phyloP scores from a whole-genome alignment of 2,113 vertebrate species.

The Tonatia bakeri region DNA sequence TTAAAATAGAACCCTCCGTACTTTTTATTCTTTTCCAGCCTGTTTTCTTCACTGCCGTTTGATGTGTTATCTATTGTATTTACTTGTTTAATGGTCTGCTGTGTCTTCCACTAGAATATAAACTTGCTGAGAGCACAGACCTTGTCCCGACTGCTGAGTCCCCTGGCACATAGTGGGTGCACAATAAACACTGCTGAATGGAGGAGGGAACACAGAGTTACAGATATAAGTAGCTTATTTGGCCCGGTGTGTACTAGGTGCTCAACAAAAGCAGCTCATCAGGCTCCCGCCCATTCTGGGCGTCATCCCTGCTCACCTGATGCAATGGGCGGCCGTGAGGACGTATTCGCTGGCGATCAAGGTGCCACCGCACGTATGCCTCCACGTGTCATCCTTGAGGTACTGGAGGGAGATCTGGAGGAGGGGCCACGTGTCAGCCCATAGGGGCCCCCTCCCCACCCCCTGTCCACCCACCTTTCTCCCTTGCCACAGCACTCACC shows the following conservation, averaged over 20 bases:
- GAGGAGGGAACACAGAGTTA: accelerated
- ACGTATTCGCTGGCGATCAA: slow-evolving; percentile 85
- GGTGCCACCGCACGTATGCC: slow-evolving; percentile 90
- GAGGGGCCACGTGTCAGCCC: not conserved
- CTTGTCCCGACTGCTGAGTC: not conserved
- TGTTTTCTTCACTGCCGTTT: not conserved
- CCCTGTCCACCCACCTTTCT: accelerated
- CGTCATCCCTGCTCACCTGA: slow-evolving; percentile 78
- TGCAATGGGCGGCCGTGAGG: slow-evolving; percentile 92
- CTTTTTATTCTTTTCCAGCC: not conserved
- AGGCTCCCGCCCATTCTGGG: accelerated
- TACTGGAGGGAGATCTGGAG: slow-evolving; percentile 92
- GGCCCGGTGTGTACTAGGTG: not conserved
- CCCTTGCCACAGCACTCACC: slow-evolving; percentile 74
- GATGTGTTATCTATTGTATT: no score
- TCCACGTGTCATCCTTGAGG: slow-evolving; percentile 71
- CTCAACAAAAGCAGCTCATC: not conserved
- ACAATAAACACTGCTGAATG: not conserved
- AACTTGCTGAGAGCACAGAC: not conserved
- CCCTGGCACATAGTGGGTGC: not conserved
- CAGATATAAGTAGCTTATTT: accelerated
- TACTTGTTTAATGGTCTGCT: not conserved
- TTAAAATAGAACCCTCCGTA: not conserved
- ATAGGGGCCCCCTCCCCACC: accelerated
- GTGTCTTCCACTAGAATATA: not conserved